A percentile compares a stretch with the other conserved stretches of the same genome.
Evolutionary conservation across 1,140 invertebrate genomes (phyloP).

Genomic region (Zaprionus africanus): DNA sequence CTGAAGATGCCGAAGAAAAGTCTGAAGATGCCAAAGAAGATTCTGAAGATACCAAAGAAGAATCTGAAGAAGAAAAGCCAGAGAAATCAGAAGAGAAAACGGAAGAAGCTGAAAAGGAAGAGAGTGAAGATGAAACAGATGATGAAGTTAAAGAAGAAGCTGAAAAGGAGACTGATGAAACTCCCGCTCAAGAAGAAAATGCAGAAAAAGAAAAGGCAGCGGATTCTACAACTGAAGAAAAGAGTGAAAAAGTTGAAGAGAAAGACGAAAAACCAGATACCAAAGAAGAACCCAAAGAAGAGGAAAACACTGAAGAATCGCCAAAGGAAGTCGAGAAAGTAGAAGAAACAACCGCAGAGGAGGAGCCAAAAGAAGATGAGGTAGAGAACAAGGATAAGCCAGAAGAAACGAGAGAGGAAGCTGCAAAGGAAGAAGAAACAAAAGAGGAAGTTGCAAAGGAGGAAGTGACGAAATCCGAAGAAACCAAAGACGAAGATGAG

Average conservation of each 20-base stretch:
- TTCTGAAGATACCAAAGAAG: constrained; percentile 16
- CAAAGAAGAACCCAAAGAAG: not conserved
- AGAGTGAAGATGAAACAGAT: constrained; percentile 2
- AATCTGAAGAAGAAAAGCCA: constrained; percentile 8
- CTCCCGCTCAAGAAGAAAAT: not conserved
- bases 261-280: constrained; percentile 4
- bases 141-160: not conserved
- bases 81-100: constrained; percentile 5
- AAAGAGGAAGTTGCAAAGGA: not conserved
- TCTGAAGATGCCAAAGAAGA: constrained; percentile 17
- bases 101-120: constrained; percentile 26
- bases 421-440: not conserved
- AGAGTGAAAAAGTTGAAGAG: not conserved
- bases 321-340: constrained; percentile 9
- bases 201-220: not conserved
- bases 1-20: constrained; percentile 23
- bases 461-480: constrained; percentile 7
- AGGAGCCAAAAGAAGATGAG: constrained; percentile 2
- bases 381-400: not conserved
- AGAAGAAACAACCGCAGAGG: constrained; percentile 1
- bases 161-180: constrained; percentile 12
- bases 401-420: not conserved
- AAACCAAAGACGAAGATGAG: constrained; percentile 10
- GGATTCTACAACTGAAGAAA: not conserved
- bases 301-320: constrained; percentile 4